Evolutionary conservation across 2,113 vertebrate species (phyloP), one percentile per base, ranked within the genome.

Genomic region (Hippolais icterina): DNA sequence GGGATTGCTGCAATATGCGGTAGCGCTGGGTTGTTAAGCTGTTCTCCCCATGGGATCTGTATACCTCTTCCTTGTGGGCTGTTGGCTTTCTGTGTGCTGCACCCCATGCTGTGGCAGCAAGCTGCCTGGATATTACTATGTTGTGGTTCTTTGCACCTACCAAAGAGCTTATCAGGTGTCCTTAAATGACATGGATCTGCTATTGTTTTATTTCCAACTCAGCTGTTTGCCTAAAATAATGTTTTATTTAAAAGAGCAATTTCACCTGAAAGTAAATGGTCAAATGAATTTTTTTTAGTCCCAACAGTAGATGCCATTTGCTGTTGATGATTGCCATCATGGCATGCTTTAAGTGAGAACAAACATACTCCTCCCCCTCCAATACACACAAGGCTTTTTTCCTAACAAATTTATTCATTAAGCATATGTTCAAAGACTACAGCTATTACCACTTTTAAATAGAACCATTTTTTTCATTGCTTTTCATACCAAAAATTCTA

Each of bases 391-490:
- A 66, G 70, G 87, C 82, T 95, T 93, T 97, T 92, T 95, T 90
- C 56, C 53, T 86, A 94, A 92, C 94, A 95, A 86, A 89, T 89
- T 80, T 96, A 31, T 96, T 89, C 93, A 96, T 92, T 96, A 91
- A 94, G 96, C 94, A 95, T 96, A 93, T 85, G 97, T 95, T 95
- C 91, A 70, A 96, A 94, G 90, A 94, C 90, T 89, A 93, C 96
- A 96, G 89, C 94, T 94, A 83, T 97, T 97, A 91, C 93, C 49
- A 85, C 25, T 97, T 98, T 79, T 96, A 96, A 75, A 95, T 41
- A 93, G 92, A 98, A 89, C 63, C 39, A 8, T 95, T 97, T 96
- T 94, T 94, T 92, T 91, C 93, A 71, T 80, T 93, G 69, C 77
- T 97, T 94, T 96, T 97, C 79, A 74, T 93, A 88, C 92, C 90